A percentile compares a stretch with the other conserved stretches of the same genome.
Evolutionary conservation across 2,113 vertebrate species (phyloP).

Genomic region (Polyodon spathula): DNA sequence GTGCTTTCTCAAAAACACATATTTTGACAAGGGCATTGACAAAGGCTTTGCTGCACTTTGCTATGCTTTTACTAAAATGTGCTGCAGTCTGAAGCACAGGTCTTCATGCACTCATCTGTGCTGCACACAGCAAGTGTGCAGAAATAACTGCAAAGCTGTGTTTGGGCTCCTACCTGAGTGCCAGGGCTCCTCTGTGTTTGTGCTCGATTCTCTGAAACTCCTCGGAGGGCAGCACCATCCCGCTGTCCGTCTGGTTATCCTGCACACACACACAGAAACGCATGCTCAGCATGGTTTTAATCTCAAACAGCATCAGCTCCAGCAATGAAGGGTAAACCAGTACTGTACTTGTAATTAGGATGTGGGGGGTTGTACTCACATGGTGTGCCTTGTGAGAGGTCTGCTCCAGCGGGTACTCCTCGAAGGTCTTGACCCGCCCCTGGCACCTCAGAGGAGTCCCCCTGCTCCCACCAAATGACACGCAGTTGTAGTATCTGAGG

Average conservation of each 20-base stretch:
- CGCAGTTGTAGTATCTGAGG: conserved; percentile 90
- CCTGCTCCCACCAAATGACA: conserved; percentile 78
- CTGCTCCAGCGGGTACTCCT: conserved; percentile 80
- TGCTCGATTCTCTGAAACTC: conserved; percentile 89
- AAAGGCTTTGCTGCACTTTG: too few species aligned
- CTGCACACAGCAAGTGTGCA: too few species aligned
- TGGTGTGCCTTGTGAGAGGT: conserved; percentile 68
- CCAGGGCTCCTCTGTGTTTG: conserved; percentile 60
- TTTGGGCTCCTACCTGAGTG: conserved; percentile 52
- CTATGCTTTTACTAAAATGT: too few species aligned
- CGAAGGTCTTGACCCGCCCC: conserved; percentile 85
- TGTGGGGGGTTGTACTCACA: conserved; percentile 51
- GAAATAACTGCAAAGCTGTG: too few species aligned
- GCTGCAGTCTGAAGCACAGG: too few species aligned
- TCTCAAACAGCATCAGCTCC: background rate
- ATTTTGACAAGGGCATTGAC: too few species aligned
- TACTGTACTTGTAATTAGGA: too few species aligned
- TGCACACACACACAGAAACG: conserved; percentile 34
- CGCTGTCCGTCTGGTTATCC: conserved; percentile 97
- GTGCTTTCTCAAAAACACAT: too few species aligned
- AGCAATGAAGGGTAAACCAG: background rate
- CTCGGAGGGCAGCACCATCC: conserved; percentile 95
- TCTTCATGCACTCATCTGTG: too few species aligned
- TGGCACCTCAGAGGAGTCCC: conserved; percentile 65
- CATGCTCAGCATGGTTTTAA: conserved; percentile 1